phyloP scores from a whole-genome alignment of 2,888 invertebrate species.

The Cataglyphis albicans region DNA sequence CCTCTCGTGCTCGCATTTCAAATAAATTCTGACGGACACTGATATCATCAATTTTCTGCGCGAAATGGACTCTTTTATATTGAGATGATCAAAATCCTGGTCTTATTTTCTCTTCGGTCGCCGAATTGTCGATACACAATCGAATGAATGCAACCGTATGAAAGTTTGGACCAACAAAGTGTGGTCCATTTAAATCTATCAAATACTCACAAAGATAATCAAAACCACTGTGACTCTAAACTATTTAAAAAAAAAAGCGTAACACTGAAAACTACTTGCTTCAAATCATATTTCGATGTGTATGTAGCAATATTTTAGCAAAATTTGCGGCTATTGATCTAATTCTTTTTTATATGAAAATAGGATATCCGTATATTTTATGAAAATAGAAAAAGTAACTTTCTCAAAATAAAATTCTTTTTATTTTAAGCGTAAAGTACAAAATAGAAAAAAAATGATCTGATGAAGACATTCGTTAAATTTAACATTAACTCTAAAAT shows the following conservation, averaged over 20 bases:
- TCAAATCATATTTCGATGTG: neutral
- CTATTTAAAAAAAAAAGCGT: neutral
- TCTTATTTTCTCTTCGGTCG: conserved; percentile 34
- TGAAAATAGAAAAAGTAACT: neutral
- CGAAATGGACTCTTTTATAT: conserved; percentile 32
- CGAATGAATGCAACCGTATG: conserved; percentile 35
- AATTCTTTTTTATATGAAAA: neutral
- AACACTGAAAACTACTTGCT: neutral
- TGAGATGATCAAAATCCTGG: conserved; percentile 10
- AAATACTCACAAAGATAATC: conserved; percentile 24
- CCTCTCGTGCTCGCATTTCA: conserved; percentile 24
- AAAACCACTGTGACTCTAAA: conserved; percentile 2
- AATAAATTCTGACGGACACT: conserved; percentile 28
- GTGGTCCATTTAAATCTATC: conserved; percentile 29
- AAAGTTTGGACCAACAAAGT: neutral
- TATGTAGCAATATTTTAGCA: neutral
- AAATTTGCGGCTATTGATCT: neutral
- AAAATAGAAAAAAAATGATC: neutral
- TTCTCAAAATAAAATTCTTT: neutral
- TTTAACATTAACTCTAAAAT: neutral
- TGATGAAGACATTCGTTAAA: neutral
- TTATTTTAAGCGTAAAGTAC: neutral
- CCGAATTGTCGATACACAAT: conserved; percentile 21
- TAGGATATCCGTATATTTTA: neutral
- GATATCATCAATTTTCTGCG: conserved; percentile 48